Conservation (phyloP, 1,140 invertebrate genomes). For the Drosophila kikkawai region DNA sequence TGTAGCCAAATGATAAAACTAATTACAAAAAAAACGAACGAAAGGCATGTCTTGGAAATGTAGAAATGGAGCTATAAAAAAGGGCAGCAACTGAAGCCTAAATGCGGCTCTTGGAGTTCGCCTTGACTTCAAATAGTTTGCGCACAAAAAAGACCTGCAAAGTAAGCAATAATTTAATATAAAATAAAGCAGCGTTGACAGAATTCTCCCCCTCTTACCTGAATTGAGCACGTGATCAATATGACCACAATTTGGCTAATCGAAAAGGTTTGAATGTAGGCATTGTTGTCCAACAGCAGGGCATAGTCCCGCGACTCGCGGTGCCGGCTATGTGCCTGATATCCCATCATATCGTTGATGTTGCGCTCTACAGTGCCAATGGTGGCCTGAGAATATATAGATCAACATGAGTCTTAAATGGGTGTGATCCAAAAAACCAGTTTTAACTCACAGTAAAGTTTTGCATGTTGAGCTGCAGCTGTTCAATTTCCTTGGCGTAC, state of each 20-base stretch:
- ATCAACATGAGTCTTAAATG: slow-evolving; percentile 5
- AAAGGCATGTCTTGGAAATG: slow-evolving; percentile 47
- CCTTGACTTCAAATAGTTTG: slow-evolving; percentile 93
- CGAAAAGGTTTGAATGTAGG: slow-evolving; percentile 95
- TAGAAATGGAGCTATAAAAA: slow-evolving; percentile 19
- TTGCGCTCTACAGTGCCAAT: slow-evolving; percentile 92
- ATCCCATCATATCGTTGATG: slow-evolving; percentile 94
- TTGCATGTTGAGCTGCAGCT: slow-evolving; percentile 93
- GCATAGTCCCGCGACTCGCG: slow-evolving; percentile 93
- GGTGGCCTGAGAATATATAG: slow-evolving; percentile 86
- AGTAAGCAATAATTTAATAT: neutral
- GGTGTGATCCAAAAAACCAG: slow-evolving; percentile 29
- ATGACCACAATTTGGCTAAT: slow-evolving; percentile 94
- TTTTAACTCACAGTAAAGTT: slow-evolving; percentile 92
- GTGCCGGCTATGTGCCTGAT: slow-evolving; percentile 91
- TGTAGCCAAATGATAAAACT: slow-evolving; percentile 40
- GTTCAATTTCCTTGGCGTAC: slow-evolving; percentile 95
- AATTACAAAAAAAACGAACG: slow-evolving; percentile 39
- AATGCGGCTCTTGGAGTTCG: slow-evolving; percentile 72
- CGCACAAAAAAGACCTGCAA: slow-evolving; percentile 95
- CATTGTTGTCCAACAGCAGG: slow-evolving; percentile 92
- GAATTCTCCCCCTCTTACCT: slow-evolving; percentile 46
- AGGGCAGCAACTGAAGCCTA: slow-evolving; percentile 31
- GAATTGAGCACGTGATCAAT: slow-evolving; percentile 88
- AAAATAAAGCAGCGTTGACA: neutral